phyloP scores from a whole-genome alignment of 2,888 invertebrate genomes.

The Spialia ferax region DNA sequence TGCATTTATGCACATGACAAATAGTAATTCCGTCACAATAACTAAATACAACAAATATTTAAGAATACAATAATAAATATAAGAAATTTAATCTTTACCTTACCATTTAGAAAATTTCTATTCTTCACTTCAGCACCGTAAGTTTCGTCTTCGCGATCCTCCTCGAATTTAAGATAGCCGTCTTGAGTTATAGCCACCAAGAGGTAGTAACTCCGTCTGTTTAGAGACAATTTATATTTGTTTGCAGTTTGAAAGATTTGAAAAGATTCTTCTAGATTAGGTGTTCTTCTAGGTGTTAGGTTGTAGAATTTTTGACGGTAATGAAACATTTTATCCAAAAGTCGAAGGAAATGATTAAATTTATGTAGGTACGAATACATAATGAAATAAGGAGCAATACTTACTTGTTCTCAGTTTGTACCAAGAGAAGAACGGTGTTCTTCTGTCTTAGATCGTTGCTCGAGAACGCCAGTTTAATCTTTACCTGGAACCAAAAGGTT shows the following conservation, averaged over 20 bases:
- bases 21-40: too few relatives aligned
- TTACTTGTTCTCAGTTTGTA: constrained; percentile 94
- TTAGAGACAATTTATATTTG: too few relatives aligned
- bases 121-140: constrained; percentile 92
- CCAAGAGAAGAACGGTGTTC: constrained; percentile 91
- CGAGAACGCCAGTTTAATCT: constrained; percentile 95
- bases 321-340: too few relatives aligned
- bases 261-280: too few relatives aligned
- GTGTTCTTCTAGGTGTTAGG: too few relatives aligned
- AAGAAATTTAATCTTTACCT: neutral
- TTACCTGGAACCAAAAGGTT: constrained; percentile 84
- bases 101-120: constrained; percentile 94
- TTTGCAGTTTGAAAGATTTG: too few relatives aligned
- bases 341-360: too few relatives aligned
- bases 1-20: too few relatives aligned
- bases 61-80: too few relatives aligned
- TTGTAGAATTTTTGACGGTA: too few relatives aligned
- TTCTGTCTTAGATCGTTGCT: constrained; percentile 92
- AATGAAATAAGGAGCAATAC: constrained; percentile 42
- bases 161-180: constrained; percentile 94
- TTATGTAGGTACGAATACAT: too few relatives aligned
- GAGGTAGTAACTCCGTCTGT: constrained; percentile 93
- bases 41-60: too few relatives aligned
- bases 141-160: constrained; percentile 92
- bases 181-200: constrained; percentile 94